A percentile compares a stretch with the other conserved stretches of the same genome.
These are phyloP conservation scores for Harlomillsia oculata DNA, from an alignment of 1,140 invertebrate species.

Conservation along the genomic window DNA sequence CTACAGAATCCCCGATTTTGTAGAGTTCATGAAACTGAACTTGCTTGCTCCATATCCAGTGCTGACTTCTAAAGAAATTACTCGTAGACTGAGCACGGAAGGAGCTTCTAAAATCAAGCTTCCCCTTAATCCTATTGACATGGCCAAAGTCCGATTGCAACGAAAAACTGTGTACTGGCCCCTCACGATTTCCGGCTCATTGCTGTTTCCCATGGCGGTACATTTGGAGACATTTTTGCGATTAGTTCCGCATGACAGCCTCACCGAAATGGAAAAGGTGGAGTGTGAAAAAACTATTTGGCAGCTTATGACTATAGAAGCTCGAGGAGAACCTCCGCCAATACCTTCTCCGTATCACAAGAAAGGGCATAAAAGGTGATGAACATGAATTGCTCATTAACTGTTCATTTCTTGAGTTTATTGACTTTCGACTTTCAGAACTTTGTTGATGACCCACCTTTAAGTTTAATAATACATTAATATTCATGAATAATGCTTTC, in stretches of 20 bases:
- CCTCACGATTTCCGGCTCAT: slow-evolving; percentile 76
- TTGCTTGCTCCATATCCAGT: slow-evolving; percentile 53
- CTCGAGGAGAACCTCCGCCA: slow-evolving; percentile 37
- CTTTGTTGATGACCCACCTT: background rate
- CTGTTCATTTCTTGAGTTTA: too few relatives aligned
- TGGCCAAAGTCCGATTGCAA: slow-evolving; percentile 58
- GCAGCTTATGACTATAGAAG: slow-evolving; percentile 61
- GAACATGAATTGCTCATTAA: too few relatives aligned
- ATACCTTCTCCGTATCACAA: slow-evolving; percentile 22
- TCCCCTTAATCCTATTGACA: slow-evolving; percentile 47
- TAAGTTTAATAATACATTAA: background rate
- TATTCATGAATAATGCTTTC: background rate
- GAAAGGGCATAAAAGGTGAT: slow-evolving; percentile 44
- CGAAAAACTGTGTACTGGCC: slow-evolving; percentile 85
- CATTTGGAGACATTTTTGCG: slow-evolving; percentile 68
- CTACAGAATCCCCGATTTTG: slow-evolving; percentile 78
- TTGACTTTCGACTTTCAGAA: too few relatives aligned
- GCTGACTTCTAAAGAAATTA: background rate
- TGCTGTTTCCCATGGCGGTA: slow-evolving; percentile 79
- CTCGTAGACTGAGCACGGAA: slow-evolving; percentile 17
- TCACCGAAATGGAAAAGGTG: slow-evolving; percentile 73
- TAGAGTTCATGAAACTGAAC: slow-evolving; percentile 75
- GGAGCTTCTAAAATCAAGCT: slow-evolving; percentile 38
- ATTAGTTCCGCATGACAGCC: slow-evolving; percentile 68
- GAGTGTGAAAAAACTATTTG: slow-evolving; percentile 82